Conservation (phyloP, 2,888 invertebrate genomes). For the Glyphotaelius pellucidus region DNA sequence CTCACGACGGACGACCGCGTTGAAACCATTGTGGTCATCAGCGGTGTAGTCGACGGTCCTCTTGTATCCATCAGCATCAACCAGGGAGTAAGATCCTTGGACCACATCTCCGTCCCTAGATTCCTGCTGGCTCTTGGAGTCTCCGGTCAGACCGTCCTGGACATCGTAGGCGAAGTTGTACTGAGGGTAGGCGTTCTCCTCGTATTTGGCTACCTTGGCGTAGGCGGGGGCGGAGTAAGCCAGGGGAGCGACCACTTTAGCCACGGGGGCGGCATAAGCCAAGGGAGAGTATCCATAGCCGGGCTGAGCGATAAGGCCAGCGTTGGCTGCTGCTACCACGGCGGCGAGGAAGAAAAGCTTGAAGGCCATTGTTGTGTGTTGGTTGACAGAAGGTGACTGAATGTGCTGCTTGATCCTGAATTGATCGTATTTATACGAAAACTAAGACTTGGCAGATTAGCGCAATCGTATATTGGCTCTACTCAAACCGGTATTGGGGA, state of each 20-base stretch:
- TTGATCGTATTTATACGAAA: constrained; percentile 30
- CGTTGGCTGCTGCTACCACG: constrained; percentile 62
- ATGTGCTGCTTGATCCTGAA: constrained; percentile 5
- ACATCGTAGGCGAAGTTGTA: constrained; percentile 72
- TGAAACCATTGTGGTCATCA: constrained; percentile 69
- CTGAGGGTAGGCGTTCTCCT: constrained; percentile 69
- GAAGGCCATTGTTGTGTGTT: constrained; percentile 60
- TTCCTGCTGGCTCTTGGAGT: constrained; percentile 71
- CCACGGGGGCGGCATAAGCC: constrained; percentile 77
- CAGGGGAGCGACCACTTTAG: constrained; percentile 68
- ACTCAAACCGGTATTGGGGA: no score
- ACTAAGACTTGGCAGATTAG: not conserved
- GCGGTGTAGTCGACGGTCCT: constrained; percentile 75
- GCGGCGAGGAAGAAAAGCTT: constrained; percentile 63
- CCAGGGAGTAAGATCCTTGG: constrained; percentile 74
- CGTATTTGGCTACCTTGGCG: constrained; percentile 70
- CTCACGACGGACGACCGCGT: constrained; percentile 61
- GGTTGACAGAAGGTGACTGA: constrained; percentile 47
- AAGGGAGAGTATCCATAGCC: constrained; percentile 57
- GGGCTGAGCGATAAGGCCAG: constrained; percentile 64
- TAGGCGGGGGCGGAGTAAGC: constrained; percentile 66
- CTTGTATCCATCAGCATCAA: constrained; percentile 71
- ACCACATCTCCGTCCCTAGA: constrained; percentile 73
- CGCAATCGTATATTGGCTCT: no score
- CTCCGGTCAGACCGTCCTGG: constrained; percentile 77